phyloP scores from a whole-genome alignment of 2,113 vertebrate genomes.

The Limanda limanda region DNA sequence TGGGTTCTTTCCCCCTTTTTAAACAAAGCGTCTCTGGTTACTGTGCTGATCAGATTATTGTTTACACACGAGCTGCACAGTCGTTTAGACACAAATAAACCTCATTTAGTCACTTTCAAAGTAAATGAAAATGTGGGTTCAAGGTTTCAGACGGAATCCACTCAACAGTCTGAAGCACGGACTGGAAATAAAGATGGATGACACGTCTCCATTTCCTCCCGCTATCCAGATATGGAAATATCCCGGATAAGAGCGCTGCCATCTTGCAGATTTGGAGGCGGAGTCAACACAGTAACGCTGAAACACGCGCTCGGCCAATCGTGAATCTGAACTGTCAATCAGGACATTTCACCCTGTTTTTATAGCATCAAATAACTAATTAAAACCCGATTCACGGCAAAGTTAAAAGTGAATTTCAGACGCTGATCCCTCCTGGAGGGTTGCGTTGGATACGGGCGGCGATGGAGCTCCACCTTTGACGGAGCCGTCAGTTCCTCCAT shows the following conservation, averaged over 20 bases:
- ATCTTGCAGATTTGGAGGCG: not conserved
- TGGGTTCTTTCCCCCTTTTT: not conserved
- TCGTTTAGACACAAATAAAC: not conserved
- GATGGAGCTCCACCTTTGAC: not conserved
- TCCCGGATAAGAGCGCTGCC: not conserved
- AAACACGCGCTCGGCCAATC: not conserved
- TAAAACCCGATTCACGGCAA: not conserved
- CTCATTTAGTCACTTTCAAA: not conserved
- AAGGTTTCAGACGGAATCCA: not conserved
- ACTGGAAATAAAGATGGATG: not conserved
- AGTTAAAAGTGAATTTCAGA: too few species aligned
- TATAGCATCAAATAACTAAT: not conserved
- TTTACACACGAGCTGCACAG: conserved; percentile 16
- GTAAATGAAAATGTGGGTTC: conserved; percentile 13
- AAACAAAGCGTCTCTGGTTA: conserved; percentile 31
- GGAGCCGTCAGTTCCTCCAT: not conserved
- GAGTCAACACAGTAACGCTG: not conserved
- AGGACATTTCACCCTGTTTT: not conserved
- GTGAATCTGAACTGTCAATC: not conserved
- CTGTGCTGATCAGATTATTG: conserved; percentile 1
- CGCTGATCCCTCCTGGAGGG: too few species aligned
- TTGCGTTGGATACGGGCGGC: too few species aligned
- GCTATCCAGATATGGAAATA: not conserved
- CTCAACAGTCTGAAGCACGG: too few species aligned
- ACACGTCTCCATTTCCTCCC: not conserved